These are phyloP conservation scores for Camelus dromedarius DNA, from an alignment of 2,113 vertebrate species.

Conservation along the genomic window DNA sequence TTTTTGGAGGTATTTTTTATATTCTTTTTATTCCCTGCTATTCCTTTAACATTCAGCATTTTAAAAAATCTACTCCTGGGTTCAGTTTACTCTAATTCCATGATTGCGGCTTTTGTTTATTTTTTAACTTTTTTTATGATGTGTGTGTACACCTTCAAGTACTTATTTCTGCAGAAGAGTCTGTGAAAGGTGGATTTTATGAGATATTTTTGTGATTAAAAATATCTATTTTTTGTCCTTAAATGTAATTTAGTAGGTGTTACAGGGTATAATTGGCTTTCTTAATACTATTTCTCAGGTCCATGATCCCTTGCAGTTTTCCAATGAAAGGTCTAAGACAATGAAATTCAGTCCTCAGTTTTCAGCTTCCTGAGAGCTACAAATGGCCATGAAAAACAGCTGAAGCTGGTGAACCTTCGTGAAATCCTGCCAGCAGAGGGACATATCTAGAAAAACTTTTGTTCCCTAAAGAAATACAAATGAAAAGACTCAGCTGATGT, in stretches of 20 bases:
- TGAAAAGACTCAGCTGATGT: neutral
- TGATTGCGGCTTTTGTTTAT: neutral
- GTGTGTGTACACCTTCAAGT: neutral
- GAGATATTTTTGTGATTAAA: neutral
- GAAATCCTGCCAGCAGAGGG: neutral
- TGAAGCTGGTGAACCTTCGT: neutral
- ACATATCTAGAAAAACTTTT: neutral
- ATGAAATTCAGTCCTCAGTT: slow-evolving; percentile 54
- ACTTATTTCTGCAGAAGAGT: neutral
- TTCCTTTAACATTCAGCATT: neutral
- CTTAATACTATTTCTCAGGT: neutral
- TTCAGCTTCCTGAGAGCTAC: slow-evolving; percentile 45
- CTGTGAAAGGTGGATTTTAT: neutral
- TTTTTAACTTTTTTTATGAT: neutral
- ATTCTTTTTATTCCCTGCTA: neutral
- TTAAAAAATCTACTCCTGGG: neutral
- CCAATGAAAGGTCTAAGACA: slow-evolving; percentile 33
- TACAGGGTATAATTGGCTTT: neutral
- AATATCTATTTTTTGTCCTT: slow-evolving; percentile 13
- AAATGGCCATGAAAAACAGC: neutral
- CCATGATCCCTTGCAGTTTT: neutral
- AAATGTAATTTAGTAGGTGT: slow-evolving; percentile 34
- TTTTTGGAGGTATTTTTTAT: neutral
- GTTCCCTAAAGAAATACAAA: neutral
- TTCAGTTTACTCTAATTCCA: neutral